Percentiles rank a stretch among this genome's conserved stretches.
Conservation (phyloP, 2,113 vertebrate species). For the Dryoscopus gambensis region DNA sequence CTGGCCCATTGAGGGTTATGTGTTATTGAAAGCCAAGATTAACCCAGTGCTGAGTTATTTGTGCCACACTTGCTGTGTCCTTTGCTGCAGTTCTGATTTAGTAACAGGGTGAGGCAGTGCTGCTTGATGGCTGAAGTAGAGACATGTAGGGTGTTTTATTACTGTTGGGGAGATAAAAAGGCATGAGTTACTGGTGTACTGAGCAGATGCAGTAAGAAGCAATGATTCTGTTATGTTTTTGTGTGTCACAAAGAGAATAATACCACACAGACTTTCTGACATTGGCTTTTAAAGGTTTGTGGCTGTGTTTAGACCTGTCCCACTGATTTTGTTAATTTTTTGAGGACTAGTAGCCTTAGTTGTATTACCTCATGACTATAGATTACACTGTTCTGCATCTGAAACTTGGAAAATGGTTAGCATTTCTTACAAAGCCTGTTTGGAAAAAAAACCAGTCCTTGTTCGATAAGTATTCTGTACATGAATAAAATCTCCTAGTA, state of each 20-base stretch:
- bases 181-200: neutral
- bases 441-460: neutral
- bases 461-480: neutral
- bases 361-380: neutral
- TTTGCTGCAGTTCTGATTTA: neutral
- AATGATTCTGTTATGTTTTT: neutral
- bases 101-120: neutral
- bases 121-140: neutral
- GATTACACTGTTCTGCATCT: neutral
- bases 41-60: neutral
- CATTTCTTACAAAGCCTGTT: neutral
- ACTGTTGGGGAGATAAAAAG: neutral
- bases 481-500: neutral
- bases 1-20: neutral
- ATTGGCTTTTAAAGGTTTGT: neutral
- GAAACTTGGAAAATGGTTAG: neutral
- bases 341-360: neutral
- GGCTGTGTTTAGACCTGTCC: neutral
- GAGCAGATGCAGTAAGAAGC: neutral
- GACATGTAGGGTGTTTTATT: neutral
- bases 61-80: neutral
- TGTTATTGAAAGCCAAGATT: neutral
- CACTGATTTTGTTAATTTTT: neutral
- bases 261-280: neutral
- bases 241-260: neutral